Percentiles rank a stretch among this genome's conserved stretches.
phyloP scores from a whole-genome alignment of 2,888 invertebrate genomes.

The Oasisia sp. region DNA sequence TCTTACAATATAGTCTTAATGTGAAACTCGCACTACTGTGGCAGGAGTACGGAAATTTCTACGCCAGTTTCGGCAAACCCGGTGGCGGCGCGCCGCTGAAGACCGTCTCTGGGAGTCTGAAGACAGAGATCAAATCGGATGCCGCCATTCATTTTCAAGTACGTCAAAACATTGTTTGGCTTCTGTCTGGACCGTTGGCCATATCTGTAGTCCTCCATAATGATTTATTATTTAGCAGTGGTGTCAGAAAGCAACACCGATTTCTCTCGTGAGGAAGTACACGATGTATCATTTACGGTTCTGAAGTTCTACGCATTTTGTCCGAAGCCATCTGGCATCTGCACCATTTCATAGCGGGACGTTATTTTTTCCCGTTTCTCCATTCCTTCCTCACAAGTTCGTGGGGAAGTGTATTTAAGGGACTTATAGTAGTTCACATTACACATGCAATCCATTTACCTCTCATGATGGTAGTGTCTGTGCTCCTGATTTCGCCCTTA shows the following conservation, averaged over 20 bases:
- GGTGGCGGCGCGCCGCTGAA: conserved; percentile 49
- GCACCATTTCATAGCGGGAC: neutral
- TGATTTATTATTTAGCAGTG: neutral
- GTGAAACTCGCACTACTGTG: neutral
- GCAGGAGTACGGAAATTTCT: conserved; percentile 23
- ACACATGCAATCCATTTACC: neutral
- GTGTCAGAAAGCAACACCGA: neutral
- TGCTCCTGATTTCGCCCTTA: neutral
- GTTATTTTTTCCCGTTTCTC: neutral
- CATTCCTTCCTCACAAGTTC: too few species aligned
- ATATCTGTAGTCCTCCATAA: neutral
- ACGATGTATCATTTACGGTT: neutral
- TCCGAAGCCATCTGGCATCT: neutral
- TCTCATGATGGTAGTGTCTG: neutral
- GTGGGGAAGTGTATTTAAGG: neutral
- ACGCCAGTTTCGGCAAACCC: conserved; percentile 41
- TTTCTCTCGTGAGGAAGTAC: neutral
- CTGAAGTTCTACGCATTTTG: neutral
- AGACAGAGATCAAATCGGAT: conserved; percentile 38
- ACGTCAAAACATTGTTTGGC: conserved; percentile 18
- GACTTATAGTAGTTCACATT: too few species aligned
- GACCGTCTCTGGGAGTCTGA: conserved; percentile 44
- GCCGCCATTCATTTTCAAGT: conserved; percentile 40
- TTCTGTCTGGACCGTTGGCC: neutral
- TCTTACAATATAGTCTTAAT: neutral